These are phyloP conservation scores for Prionace glauca DNA, from an alignment of 2,797 vertebrate genomes.

Conservation along the genomic window DNA sequence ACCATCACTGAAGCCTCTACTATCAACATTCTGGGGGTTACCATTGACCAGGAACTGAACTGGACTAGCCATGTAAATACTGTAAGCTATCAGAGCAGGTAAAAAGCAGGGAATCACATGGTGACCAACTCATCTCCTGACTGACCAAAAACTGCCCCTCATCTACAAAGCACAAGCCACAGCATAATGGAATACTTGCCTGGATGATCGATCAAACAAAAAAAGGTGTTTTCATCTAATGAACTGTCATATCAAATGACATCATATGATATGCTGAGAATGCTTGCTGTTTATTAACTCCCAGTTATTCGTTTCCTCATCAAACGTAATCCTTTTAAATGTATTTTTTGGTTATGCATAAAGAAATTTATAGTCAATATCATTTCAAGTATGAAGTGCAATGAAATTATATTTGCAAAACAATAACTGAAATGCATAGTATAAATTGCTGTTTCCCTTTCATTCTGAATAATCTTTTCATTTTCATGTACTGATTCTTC, in stretches of 20 bases:
- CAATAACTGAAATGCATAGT: not conserved
- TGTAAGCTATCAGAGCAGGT: no score
- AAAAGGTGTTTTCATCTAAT: not conserved
- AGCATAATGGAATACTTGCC: no score
- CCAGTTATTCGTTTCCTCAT: not conserved
- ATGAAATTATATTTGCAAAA: not conserved
- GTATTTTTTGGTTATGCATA: not conserved
- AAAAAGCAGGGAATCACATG: no score
- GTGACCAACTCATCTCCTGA: no score
- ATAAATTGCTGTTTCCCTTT: not conserved
- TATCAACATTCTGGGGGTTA: no score
- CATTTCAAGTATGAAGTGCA: not conserved
- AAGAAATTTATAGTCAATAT: not conserved
- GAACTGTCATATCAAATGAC: not conserved
- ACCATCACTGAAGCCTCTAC: no score
- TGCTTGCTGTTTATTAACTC: not conserved
- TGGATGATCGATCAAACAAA: not conserved
- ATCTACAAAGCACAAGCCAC: no score
- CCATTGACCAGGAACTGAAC: no score
- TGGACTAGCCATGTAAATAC: no score
- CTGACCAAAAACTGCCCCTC: no score
- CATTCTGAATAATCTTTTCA: slow-evolving; percentile 15
- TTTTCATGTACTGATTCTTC: slow-evolving; percentile 1
- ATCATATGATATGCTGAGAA: not conserved
- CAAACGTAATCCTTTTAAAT: not conserved